These are phyloP conservation scores for Toxostoma redivivum DNA, from an alignment of 2,113 vertebrate genomes.

Conservation along the genomic window DNA sequence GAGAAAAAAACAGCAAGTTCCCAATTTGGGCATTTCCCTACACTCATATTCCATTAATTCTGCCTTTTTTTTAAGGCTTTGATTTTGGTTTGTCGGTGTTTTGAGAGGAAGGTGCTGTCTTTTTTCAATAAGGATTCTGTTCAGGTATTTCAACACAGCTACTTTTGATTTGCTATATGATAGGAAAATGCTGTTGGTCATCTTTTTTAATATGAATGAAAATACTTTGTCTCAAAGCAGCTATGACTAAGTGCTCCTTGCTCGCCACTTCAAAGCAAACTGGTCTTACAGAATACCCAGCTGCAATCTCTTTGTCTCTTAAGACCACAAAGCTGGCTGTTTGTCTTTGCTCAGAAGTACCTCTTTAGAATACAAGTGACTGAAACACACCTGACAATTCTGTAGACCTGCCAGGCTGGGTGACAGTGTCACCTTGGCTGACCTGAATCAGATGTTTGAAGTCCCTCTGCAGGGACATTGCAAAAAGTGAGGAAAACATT, in stretches of 20 bases:
- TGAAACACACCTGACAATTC: background rate
- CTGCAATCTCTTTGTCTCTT: background rate
- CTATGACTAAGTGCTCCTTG: background rate
- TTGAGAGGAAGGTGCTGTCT: background rate
- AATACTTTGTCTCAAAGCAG: background rate
- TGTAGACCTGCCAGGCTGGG: background rate
- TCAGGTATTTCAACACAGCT: background rate
- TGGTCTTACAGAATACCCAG: background rate
- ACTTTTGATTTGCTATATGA: background rate
- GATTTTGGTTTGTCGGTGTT: background rate
- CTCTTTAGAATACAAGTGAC: background rate
- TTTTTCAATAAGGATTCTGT: background rate
- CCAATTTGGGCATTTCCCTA: background rate
- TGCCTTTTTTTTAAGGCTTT: background rate
- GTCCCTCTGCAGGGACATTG: background rate
- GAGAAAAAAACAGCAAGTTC: accelerated
- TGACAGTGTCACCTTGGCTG: background rate
- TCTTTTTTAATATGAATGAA: background rate
- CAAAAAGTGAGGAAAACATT: background rate
- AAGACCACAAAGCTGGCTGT: background rate
- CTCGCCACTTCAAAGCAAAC: background rate
- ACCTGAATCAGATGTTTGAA: background rate
- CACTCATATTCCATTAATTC: background rate
- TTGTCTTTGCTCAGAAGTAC: background rate
- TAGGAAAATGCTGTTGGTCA: background rate